Conservation (phyloP, 35 echinoderm and acorn worm species). For the Nesometra sesokonis region DNA sequence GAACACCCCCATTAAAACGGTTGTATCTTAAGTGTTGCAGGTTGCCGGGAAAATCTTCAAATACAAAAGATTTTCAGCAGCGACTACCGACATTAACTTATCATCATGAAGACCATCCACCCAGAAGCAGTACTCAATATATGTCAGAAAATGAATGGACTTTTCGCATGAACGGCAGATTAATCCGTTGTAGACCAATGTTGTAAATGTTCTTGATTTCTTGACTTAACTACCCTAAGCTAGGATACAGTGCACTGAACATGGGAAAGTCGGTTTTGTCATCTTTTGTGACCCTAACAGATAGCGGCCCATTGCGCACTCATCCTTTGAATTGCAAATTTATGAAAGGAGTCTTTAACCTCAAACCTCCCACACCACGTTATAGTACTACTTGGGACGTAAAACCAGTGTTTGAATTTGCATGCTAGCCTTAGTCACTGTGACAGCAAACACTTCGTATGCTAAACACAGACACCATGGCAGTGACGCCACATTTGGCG, state of each 20-base stretch:
- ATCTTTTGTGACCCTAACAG: slow-evolving; percentile 14
- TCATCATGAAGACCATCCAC: slow-evolving; percentile 37
- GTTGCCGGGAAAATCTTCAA: slow-evolving; percentile 19
- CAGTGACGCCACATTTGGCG: too few species aligned
- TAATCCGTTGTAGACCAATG: not conserved
- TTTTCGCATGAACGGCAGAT: slow-evolving; percentile 5
- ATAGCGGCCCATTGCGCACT: slow-evolving; percentile 20
- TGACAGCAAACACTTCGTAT: too few species aligned
- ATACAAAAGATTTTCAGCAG: not conserved
- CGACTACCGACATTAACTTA: slow-evolving; percentile 16
- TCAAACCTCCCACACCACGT: too few species aligned
- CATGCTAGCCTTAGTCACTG: too few species aligned
- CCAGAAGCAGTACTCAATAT: slow-evolving; percentile 11
- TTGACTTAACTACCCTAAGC: slow-evolving; percentile 4
- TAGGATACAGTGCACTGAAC: slow-evolving; percentile 53
- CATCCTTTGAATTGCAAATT: slow-evolving; percentile 24
- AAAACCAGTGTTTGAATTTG: too few species aligned
- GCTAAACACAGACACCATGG: too few species aligned
- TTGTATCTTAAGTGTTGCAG: slow-evolving; percentile 20
- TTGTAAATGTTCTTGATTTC: slow-evolving; percentile 9
- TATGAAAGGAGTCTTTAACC: too few species aligned
- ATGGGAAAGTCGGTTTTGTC: slow-evolving; percentile 31
- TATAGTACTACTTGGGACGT: too few species aligned
- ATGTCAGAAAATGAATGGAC: slow-evolving; percentile 20
- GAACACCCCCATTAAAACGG: slow-evolving; percentile 9